Evolutionary conservation across 92 coral and sea anemone genomes (phyloP).

Genomic region (Parazoanthus atlanticus): DNA sequence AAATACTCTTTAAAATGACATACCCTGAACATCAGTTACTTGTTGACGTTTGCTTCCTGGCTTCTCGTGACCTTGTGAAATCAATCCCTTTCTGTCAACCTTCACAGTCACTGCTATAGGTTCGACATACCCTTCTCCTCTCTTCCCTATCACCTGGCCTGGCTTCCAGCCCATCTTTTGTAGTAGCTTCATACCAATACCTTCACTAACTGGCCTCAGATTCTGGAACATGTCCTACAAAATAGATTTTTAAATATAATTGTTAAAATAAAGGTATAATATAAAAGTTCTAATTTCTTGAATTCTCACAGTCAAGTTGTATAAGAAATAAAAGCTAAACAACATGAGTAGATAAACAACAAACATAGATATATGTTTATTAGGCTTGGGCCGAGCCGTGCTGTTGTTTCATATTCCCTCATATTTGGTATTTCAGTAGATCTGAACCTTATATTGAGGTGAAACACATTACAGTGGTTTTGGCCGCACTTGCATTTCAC

Average conservation of each 20-base stretch:
- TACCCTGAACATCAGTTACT: slow-evolving; percentile 44
- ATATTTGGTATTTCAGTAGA: too few relatives aligned
- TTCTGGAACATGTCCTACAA: slow-evolving; percentile 96
- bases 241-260: too few relatives aligned
- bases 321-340: too few relatives aligned
- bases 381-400: too few relatives aligned
- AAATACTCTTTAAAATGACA: background rate
- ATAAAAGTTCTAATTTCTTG: background rate
- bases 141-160: slow-evolving; percentile 92
- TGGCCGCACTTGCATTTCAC: too few relatives aligned
- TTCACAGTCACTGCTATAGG: slow-evolving; percentile 95
- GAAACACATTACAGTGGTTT: too few relatives aligned
- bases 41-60: slow-evolving; percentile 47
- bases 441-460: too few relatives aligned
- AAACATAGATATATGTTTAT: too few relatives aligned
- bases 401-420: too few relatives aligned
- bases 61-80: slow-evolving; percentile 52
- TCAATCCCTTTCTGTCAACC: slow-evolving; percentile 90
- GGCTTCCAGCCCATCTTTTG: slow-evolving; percentile 99
- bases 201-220: slow-evolving; percentile 83
- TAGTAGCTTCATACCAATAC: slow-evolving; percentile 92
- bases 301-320: too few relatives aligned
- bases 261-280: too few relatives aligned
- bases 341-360: too few relatives aligned
- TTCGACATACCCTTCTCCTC: slow-evolving; percentile 91